These are phyloP conservation scores for Tetraneura akinire DNA, from an alignment of 1,140 invertebrate species.

Conservation along the genomic window DNA sequence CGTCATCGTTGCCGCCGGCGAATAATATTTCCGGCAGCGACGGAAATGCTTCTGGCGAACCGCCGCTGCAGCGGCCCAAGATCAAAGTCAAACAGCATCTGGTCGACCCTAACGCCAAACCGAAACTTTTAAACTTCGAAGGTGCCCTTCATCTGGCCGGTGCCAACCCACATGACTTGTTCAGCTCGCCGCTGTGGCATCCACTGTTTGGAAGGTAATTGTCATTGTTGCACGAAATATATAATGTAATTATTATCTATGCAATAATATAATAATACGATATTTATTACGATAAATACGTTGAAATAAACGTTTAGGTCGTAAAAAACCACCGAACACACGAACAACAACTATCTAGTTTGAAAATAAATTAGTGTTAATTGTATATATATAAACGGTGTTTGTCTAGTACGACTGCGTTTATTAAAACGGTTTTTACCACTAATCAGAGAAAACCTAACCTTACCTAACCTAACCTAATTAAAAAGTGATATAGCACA, in stretches of 20 bases:
- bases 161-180: background rate
- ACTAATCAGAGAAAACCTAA: no score
- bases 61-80: constrained; percentile 57
- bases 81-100: constrained; percentile 60
- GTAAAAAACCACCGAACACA: background rate
- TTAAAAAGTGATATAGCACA: no score
- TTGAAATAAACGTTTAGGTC: constrained; percentile 4
- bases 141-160: constrained; percentile 35
- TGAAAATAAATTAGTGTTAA: background rate
- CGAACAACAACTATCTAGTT: no score
- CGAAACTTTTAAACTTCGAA: constrained; percentile 56
- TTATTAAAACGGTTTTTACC: background rate
- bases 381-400: constrained; percentile 10
- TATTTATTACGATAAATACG: background rate
- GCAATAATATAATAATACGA: no score
- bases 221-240: background rate
- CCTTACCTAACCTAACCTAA: no score
- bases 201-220: constrained; percentile 34
- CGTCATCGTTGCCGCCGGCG: background rate
- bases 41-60: background rate
- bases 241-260: background rate
- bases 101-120: constrained; percentile 58
- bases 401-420: constrained; percentile 29
- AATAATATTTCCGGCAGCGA: background rate
- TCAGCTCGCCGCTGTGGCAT: constrained; percentile 24